These are phyloP conservation scores for Callimorpha dominula DNA, from an alignment of 2,888 invertebrate species.

Conservation along the genomic window DNA sequence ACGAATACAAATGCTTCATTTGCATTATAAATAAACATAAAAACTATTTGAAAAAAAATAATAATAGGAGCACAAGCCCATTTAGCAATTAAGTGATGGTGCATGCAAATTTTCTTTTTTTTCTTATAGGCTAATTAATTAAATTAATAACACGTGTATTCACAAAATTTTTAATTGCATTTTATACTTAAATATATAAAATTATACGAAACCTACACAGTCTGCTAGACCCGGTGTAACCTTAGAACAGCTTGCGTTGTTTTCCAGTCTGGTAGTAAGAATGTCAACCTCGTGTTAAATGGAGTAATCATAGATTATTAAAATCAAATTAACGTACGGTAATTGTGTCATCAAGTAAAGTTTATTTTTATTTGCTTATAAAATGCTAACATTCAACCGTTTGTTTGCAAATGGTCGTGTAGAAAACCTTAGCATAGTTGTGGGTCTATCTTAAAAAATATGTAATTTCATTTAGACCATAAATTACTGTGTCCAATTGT, in stretches of 20 bases:
- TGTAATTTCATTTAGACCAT: background rate
- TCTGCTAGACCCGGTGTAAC: background rate
- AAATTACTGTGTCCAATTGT: background rate
- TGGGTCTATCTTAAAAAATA: background rate
- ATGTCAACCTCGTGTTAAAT: slow-evolving; percentile 16
- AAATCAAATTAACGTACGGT: slow-evolving; percentile 31
- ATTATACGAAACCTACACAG: too few relatives aligned
- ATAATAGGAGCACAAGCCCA: too few relatives aligned
- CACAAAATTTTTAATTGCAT: too few relatives aligned
- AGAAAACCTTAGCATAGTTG: too few relatives aligned
- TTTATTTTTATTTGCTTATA: background rate
- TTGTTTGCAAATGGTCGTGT: background rate
- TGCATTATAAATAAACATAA: too few relatives aligned
- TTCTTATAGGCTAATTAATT: too few relatives aligned
- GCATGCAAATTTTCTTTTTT: too few relatives aligned
- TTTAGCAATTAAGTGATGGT: too few relatives aligned
- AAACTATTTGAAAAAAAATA: too few relatives aligned
- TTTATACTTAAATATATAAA: background rate
- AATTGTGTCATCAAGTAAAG: slow-evolving; percentile 15
- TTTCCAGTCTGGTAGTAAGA: slow-evolving; percentile 11
- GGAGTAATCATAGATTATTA: slow-evolving; percentile 30
- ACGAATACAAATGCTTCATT: too few relatives aligned
- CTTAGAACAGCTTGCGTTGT: background rate
- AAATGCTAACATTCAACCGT: background rate
- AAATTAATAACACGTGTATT: too few relatives aligned